Base-by-base conservation (phyloP, 1,140 invertebrate genomes). In the Cyclargus thomasi region DNA sequence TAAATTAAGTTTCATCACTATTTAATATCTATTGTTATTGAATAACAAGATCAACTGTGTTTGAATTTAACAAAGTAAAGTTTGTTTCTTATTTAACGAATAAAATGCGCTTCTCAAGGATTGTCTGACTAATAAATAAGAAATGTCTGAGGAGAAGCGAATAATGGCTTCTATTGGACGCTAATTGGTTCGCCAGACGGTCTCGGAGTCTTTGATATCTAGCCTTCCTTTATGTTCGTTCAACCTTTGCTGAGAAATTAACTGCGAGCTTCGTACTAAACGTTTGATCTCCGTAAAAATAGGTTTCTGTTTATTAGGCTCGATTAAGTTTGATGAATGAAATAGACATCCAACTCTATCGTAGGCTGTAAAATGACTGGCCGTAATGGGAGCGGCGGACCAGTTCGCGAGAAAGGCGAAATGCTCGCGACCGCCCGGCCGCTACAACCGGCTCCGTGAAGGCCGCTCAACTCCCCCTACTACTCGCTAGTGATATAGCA, bases 341-440 rank as follows among this genome's bases (percentile, higher is more conserved):
- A 16, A 17, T 53, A 63, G 35, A 63, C 67, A 62, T 53, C 47
- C 47, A 35, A 63, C 62, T 39, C 23, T 68, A 63, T 18, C 67
- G 65, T 57, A 17, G 16, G 47, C 21, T 68, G 35, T 39, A 21
- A n/a, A 67, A 36, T 67, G 65, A 67, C 36, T 70, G 55, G 63
- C 55, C 62, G 73, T 81, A 85, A 83, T 82, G 82, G 81, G 81
- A 82, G 79, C 80, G 79, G 80, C 83, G 76, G 80, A 82, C 79
- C 79, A 81, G 83, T 82, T 78, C 76, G 78, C 81, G 82, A 84
- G 86, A 90, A 89, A 89, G 86, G 86, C 85, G 85, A 89, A 88
- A 86, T 85, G 84, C 78, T 82, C 75, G 80, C 81, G 86, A 76
- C 80, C 80, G 79, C 76, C 81, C 81, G 79, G 77, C 79, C 74